phyloP scores from a whole-genome alignment of 92 coral and sea anemone species.

The Isaurus tuberculatus region DNA sequence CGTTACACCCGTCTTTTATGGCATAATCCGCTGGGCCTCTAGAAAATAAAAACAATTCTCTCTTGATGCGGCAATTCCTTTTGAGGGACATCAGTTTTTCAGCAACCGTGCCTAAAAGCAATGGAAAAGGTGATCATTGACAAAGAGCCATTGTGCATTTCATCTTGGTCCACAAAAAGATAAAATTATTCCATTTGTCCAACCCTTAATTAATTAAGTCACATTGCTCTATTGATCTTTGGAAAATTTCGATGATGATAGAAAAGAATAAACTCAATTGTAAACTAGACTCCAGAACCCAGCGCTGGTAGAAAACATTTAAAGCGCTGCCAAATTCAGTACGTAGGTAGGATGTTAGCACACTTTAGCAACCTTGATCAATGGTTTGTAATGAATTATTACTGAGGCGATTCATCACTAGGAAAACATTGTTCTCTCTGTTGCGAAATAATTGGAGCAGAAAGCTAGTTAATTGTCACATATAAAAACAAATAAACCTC shows the following conservation, averaged over 20 bases:
- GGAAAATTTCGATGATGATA: slow-evolving; percentile 59
- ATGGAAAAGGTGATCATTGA: slow-evolving; percentile 42
- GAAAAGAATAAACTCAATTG: slow-evolving; percentile 19
- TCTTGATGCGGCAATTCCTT: slow-evolving; percentile 47
- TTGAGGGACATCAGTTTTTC: slow-evolving; percentile 22
- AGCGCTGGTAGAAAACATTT: not conserved
- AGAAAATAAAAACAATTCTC: slow-evolving; percentile 45
- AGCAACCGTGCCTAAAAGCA: slow-evolving; percentile 24
- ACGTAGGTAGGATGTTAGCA: not conserved
- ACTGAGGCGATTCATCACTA: slow-evolving; percentile 56
- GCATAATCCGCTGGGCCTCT: slow-evolving; percentile 39
- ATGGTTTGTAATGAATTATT: slow-evolving; percentile 77
- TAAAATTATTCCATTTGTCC: slow-evolving; percentile 69
- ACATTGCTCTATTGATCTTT: slow-evolving; percentile 73
- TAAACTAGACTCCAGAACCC: not conserved
- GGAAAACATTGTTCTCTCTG: slow-evolving; percentile 52
- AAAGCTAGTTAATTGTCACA: slow-evolving; percentile 76
- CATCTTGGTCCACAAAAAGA: slow-evolving; percentile 51
- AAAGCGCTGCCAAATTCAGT: not conserved
- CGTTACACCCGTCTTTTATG: slow-evolving; percentile 45
- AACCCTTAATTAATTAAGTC: slow-evolving; percentile 73
- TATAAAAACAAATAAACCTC: slow-evolving; percentile 66
- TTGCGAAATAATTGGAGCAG: slow-evolving; percentile 77
- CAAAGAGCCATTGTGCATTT: slow-evolving; percentile 35
- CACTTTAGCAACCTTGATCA: slow-evolving; percentile 51